Conservation (phyloP, 2,888 invertebrate species). For the Eupithecia dodoneata region DNA sequence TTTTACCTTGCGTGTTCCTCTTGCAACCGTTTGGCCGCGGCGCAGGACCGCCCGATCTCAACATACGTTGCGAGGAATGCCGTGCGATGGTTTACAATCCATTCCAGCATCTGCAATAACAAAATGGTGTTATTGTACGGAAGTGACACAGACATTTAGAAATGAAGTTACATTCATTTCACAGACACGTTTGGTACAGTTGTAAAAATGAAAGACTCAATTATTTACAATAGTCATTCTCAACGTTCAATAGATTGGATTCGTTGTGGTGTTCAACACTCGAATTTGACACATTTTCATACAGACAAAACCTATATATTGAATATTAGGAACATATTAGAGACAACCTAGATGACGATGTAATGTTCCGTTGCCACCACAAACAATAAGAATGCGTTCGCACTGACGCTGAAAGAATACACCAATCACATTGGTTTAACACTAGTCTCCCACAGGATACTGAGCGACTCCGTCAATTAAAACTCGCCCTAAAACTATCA, state of each 20-base stretch:
- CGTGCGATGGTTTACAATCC: constrained; percentile 98
- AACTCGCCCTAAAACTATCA: neutral
- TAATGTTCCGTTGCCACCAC: neutral
- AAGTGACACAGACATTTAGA: constrained; percentile 9
- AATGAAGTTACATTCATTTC: neutral
- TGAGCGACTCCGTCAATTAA: neutral
- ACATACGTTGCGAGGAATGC: constrained; percentile 98
- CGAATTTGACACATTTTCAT: neutral
- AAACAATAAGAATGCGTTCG: neutral
- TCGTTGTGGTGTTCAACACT: neutral
- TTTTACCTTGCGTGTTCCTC: constrained; percentile 93
- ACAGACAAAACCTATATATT: neutral
- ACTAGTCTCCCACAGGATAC: neutral
- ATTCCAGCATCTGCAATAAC: constrained; percentile 94
- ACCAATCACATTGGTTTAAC: neutral
- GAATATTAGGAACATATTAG: neutral
- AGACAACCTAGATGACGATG: neutral
- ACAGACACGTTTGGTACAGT: neutral
- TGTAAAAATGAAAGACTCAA: neutral
- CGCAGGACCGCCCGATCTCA: constrained; percentile 96
- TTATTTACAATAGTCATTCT: no score
- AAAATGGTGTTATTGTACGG: neutral
- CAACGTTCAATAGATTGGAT: neutral
- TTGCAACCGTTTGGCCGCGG: constrained; percentile 95
- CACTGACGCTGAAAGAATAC: neutral